Base-by-base conservation (phyloP, 2,888 invertebrate genomes). In the Melanostoma scalare region DNA sequence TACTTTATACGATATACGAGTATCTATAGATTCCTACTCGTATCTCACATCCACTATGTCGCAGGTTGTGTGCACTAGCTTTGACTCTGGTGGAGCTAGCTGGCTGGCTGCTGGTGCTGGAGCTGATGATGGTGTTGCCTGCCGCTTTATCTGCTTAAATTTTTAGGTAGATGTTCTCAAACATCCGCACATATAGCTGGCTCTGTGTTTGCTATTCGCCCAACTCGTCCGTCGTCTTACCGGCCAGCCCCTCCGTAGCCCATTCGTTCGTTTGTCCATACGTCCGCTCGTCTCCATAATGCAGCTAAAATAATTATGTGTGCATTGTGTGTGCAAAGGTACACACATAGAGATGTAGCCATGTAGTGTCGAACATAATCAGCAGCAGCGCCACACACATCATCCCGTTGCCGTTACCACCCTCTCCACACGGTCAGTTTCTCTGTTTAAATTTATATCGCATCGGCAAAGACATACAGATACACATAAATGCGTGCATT, bases 271-370 rank as follows among this genome's bases (percentile, higher is more conserved):
- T 44, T 50, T 35, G 65, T 63, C 50, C 63, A 36, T 31, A 38
- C 36, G 31, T 38, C 46, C 52, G 55, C 48, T 60, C 77, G 81
- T 76, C 84, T 68, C 75, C 75, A 85, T 80, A 85, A 85, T 80
- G 85, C 85, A 85, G 85, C 85, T 85, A 85, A 85, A 85, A 85
- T 85, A 85, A 85, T 85, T 80, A 84, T 84, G 84, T 84, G 84
- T 84, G 84, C 84, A 84, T 79, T 79, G 84, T 84, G 84, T 84
- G 84, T 84, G 85, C 85, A 67, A 52, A 75, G 75, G 40, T 72
- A 80, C 78, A 61, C 48, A 61, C 61, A 61, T 60, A 68, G n/a
- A 61, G 6, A 60, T 65, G 56, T 53, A 60, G 61, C 52, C 46
- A 60, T 67, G 60, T 44, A 79, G 53, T 61, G 74, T 84, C 69